These are phyloP conservation scores for Trissolcus japonicus DNA, from an alignment of 2,888 invertebrate species.

Conservation along the genomic window DNA sequence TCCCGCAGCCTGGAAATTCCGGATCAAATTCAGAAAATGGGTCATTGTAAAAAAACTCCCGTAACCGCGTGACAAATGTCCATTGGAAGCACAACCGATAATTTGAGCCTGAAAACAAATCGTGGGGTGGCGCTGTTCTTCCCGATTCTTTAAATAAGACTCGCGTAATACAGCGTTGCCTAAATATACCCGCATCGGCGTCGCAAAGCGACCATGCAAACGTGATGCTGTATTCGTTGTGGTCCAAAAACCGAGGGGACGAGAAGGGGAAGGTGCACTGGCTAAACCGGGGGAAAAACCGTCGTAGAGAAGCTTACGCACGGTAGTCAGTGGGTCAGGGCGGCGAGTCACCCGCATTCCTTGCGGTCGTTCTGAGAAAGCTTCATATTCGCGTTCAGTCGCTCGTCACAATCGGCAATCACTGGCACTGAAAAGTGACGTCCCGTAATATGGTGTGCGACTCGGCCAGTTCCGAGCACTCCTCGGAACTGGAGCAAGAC, in stretches of 20 bases:
- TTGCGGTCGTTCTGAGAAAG: slow-evolving; percentile 64
- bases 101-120: slow-evolving; percentile 13
- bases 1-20: neutral
- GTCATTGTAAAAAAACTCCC: neutral
- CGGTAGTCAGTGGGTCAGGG: slow-evolving; percentile 76
- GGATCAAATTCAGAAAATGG: slow-evolving; percentile 1
- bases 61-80: neutral
- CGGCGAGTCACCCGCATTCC: slow-evolving; percentile 71
- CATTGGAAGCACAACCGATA: neutral
- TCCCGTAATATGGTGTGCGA: slow-evolving; percentile 71
- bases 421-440: slow-evolving; percentile 36
- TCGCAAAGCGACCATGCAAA: slow-evolving; percentile 61
- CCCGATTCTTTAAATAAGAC: slow-evolving; percentile 73
- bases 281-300: slow-evolving; percentile 19
- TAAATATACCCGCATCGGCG: slow-evolving; percentile 69
- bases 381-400: slow-evolving; percentile 22
- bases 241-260: slow-evolving; percentile 48
- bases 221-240: slow-evolving; percentile 50
- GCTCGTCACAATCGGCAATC: slow-evolving; percentile 25
- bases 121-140: slow-evolving; percentile 59
- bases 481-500: slow-evolving; percentile 69
- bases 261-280: slow-evolving; percentile 32
- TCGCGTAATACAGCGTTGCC: slow-evolving; percentile 70
- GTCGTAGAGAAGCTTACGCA: slow-evolving; percentile 66
- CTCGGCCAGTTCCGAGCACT: slow-evolving; percentile 68